Evolutionary conservation across 2,113 vertebrate species (phyloP).

Genomic region (Periophthalmodon schlosseri): DNA sequence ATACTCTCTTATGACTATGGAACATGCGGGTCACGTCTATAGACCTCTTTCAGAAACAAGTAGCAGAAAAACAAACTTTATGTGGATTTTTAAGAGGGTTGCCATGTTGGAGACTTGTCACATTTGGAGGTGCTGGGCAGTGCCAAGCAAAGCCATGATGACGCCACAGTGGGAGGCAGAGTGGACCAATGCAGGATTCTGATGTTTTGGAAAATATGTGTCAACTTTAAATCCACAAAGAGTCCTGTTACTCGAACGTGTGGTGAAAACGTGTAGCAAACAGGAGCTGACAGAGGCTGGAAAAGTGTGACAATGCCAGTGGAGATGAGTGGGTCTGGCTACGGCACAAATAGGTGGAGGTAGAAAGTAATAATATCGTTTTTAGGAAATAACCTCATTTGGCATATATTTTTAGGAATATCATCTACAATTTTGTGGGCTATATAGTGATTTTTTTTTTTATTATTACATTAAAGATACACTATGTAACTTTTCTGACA

Average conservation of each 20-base stretch:
- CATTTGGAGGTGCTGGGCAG: conserved; percentile 13
- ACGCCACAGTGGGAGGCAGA: conserved; percentile 32
- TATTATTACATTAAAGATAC: no score
- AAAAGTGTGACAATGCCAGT: conserved; percentile 49
- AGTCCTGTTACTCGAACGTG: conserved; percentile 32
- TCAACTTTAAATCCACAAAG: conserved; percentile 56
- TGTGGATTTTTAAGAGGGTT: conserved; percentile 9
- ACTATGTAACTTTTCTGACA: no score
- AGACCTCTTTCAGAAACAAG: not conserved
- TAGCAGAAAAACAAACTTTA: not conserved
- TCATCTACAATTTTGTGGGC: no score
- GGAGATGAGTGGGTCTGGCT: conserved; percentile 21
- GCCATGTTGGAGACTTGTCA: conserved; percentile 9
- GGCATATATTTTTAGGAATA: not conserved
- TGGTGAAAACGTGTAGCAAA: conserved; percentile 45
- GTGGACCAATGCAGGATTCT: conserved; percentile 41
- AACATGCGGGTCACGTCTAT: conserved; percentile 10
- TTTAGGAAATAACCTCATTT: not conserved
- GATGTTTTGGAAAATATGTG: conserved; percentile 63
- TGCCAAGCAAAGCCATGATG: conserved; percentile 40
- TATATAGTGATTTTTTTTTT: no score
- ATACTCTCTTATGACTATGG: not conserved
- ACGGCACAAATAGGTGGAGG: conserved; percentile 1
- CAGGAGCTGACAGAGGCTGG: conserved; percentile 41
- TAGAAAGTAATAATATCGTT: not conserved